Conservation (phyloP, 1,140 invertebrate species). For the Eumeta japonica region DNA sequence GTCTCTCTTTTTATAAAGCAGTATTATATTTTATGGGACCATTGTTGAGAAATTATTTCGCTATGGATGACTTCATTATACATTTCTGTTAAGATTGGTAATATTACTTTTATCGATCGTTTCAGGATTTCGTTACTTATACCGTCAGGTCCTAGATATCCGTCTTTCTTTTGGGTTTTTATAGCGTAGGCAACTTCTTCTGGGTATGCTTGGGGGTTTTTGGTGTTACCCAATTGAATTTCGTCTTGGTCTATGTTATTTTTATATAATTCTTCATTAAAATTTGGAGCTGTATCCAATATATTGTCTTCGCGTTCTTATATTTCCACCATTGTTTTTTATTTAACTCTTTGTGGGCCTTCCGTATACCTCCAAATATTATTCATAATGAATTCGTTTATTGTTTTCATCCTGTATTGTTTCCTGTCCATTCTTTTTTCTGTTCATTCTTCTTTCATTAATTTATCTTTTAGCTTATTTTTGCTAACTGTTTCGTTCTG, state of each 20-base stretch:
- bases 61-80: conserved; percentile 2
- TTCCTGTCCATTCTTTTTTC: background rate
- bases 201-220: background rate
- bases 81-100: background rate
- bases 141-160: background rate
- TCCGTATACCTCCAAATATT: conserved; percentile 1
- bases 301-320: background rate
- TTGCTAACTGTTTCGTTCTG: background rate
- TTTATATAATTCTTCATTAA: conserved; percentile 4
- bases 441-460: background rate
- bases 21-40: background rate
- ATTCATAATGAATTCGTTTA: no score
- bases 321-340: background rate
- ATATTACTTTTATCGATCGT: background rate
- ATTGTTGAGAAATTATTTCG: conserved; percentile 1
- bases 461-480: conserved; percentile 4
- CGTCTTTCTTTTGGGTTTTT: conserved; percentile 2
- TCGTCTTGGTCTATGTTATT: no score
- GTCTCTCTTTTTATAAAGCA: conserved; percentile 3
- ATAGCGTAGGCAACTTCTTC: background rate
- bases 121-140: conserved; percentile 2
- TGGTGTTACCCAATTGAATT: background rate
- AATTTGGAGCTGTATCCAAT: background rate
- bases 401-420: conserved; percentile 1
- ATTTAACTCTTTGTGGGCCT: background rate